A percentile compares a stretch with the other conserved stretches of the same genome.
These are phyloP conservation scores for Zoanthus sansibaricus DNA, from an alignment of 92 coral and sea anemone genomes.

Conservation along the genomic window DNA sequence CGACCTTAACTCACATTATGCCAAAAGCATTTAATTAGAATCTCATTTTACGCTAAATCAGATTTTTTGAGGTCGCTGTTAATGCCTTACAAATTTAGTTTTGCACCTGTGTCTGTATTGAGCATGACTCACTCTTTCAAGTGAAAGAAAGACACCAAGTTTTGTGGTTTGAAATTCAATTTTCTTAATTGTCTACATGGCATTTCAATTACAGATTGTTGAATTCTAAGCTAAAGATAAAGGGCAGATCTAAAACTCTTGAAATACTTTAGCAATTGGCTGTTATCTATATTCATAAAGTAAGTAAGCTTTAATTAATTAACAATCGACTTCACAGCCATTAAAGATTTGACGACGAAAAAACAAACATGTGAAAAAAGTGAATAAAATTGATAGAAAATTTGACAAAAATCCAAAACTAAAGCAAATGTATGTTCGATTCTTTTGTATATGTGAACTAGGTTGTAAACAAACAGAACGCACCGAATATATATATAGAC, in stretches of 20 bases:
- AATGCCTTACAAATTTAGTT: neutral
- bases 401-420: no score
- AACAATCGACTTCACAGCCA: neutral
- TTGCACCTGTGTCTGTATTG: neutral
- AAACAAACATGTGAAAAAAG: no score
- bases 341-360: no score
- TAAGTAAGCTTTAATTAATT: neutral
- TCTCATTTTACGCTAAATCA: neutral
- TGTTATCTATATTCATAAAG: neutral
- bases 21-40: neutral
- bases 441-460: no score
- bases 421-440: no score
- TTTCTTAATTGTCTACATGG: conserved; percentile 17
- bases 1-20: neutral
- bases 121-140: no score
- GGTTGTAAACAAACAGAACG: no score
- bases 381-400: no score
- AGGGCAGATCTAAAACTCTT: neutral
- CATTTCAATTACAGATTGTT: conserved; percentile 8
- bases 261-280: neutral
- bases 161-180: neutral
- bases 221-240: conserved; percentile 9
- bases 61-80: neutral
- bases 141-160: neutral
- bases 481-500: no score